Percentiles rank a stretch among this genome's conserved stretches.
Conservation (phyloP, 2,888 invertebrate species). For the Philereme vetulata region DNA sequence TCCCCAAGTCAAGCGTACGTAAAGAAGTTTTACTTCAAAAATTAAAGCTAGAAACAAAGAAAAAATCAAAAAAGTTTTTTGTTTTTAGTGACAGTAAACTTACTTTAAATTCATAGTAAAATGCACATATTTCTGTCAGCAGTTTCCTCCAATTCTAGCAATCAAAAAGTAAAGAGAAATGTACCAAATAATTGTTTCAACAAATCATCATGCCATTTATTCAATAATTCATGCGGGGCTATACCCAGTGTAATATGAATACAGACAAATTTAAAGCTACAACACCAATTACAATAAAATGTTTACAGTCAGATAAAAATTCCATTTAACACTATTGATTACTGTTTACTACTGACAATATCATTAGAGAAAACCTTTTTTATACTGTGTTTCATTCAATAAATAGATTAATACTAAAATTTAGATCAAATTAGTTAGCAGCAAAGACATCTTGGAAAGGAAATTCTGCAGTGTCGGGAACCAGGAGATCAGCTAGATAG, state of each 20-base stretch:
- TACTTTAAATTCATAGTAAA: conserved; percentile 26
- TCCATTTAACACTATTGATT: conserved; percentile 15
- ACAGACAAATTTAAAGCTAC: conserved; percentile 24
- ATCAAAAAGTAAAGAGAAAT: conserved; percentile 3
- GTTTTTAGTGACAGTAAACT: no score
- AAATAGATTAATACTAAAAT: conserved; percentile 36
- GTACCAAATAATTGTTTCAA: conserved; percentile 6
- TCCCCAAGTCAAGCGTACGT: no score
- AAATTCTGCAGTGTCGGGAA: conserved; percentile 89
- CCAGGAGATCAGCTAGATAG: conserved; percentile 89
- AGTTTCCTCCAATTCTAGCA: conserved; percentile 20
- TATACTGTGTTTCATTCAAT: conserved; percentile 39
- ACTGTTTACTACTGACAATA: conserved; percentile 13
- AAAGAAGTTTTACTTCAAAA: no score
- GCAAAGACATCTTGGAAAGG: conserved; percentile 91
- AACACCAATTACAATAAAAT: conserved; percentile 21
- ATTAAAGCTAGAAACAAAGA: no score
- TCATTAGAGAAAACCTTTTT: conserved; percentile 10
- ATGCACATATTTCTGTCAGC: conserved; percentile 59
- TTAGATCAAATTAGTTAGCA: conserved; percentile 42
- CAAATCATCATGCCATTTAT: conserved; percentile 21
- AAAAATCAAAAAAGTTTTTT: no score
- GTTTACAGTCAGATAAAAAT: conserved; percentile 19
- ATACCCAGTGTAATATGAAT: conserved; percentile 24
- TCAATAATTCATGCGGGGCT: conserved; percentile 37